These are phyloP conservation scores for Heliconius hewitsoni DNA, from an alignment of 1,140 invertebrate species.

Conservation along the genomic window DNA sequence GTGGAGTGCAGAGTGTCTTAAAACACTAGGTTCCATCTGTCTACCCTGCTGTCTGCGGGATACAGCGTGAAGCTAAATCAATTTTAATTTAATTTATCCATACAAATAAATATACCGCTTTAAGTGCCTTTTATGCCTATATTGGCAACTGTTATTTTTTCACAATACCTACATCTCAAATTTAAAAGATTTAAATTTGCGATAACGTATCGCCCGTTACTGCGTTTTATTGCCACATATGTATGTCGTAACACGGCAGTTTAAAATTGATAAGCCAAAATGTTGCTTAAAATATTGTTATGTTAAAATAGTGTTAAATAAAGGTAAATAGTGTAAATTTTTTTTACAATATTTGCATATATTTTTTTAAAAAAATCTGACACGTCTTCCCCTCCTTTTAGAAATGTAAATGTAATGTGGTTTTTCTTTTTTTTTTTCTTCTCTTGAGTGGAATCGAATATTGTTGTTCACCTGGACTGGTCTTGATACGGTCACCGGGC, in stretches of 20 bases:
- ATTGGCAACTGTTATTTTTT: neutral
- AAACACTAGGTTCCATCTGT: too few relatives aligned
- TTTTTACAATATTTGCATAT: neutral
- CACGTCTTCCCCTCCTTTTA: too few relatives aligned
- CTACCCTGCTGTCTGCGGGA: too few relatives aligned
- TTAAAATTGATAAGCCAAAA: conserved; percentile 14
- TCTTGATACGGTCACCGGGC: too few relatives aligned
- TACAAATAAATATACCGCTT: neutral
- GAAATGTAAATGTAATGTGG: too few relatives aligned
- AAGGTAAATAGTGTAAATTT: too few relatives aligned
- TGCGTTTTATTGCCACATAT: conserved; percentile 20
- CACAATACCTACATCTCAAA: conserved; percentile 9
- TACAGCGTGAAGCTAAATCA: too few relatives aligned
- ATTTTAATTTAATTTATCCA: neutral
- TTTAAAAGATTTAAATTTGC: conserved; percentile 17
- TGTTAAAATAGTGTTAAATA: too few relatives aligned
- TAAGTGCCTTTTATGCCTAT: neutral
- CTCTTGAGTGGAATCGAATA: too few relatives aligned
- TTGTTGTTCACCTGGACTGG: too few relatives aligned
- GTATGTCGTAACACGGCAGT: conserved; percentile 3
- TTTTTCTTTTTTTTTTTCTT: too few relatives aligned
- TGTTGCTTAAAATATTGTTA: neutral
- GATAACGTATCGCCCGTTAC: conserved; percentile 1
- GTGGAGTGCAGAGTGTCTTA: too few relatives aligned
- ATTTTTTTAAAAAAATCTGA: neutral